Conservation (phyloP, 2,888 invertebrate species). For the Leucania comma region DNA sequence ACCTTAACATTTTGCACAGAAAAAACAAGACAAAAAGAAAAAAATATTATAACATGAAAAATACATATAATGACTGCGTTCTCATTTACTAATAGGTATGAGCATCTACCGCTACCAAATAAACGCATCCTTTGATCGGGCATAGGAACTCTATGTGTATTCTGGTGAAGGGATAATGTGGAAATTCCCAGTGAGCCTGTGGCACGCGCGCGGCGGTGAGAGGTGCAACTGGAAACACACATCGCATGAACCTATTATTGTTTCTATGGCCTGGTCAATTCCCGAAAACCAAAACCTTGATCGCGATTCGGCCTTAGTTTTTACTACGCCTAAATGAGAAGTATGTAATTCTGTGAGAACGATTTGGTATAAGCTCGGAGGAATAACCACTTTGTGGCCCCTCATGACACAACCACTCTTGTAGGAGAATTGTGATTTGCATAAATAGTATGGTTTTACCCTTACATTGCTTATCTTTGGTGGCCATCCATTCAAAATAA, state of each 20-base stretch:
- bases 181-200: not conserved
- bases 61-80: too few relatives aligned
- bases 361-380: constrained; percentile 4
- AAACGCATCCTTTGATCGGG: constrained; percentile 5
- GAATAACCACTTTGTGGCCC: constrained; percentile 4
- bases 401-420: not conserved
- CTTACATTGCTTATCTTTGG: constrained; percentile 1
- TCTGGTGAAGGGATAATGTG: not conserved
- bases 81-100: too few relatives aligned
- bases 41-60: too few relatives aligned
- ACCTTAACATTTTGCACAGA: too few relatives aligned
- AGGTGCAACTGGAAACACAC: constrained; percentile 3
- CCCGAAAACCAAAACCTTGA: too few relatives aligned
- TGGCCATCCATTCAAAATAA: constrained; percentile 13
- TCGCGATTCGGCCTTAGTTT: too few relatives aligned
- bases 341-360: constrained; percentile 1
- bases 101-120: constrained; percentile 21
- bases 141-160: constrained; percentile 26
- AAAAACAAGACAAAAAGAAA: too few relatives aligned
- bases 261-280: not conserved
- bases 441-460: constrained; percentile 19
- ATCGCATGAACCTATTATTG: not conserved
- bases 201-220: not conserved
- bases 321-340: constrained; percentile 3
- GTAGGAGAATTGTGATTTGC: constrained; percentile 12